Evolutionary conservation across 2,888 invertebrate species (phyloP), one percentile per base, ranked within the genome.

Genomic region (Agrochola circellaris): DNA sequence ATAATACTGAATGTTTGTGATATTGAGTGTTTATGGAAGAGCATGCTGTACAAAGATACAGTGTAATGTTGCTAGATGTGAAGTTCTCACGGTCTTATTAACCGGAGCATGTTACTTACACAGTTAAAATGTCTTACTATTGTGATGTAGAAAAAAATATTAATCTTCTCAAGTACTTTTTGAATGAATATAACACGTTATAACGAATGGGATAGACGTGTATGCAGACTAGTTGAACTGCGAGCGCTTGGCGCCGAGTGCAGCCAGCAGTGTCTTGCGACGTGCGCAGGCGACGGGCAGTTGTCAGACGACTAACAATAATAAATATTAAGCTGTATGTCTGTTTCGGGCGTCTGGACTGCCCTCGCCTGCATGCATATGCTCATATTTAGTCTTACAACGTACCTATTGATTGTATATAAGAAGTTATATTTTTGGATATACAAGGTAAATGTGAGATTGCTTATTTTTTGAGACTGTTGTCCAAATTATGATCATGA

Each of bases 391-490:
- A 83, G 61, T 77, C 67, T 84, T 67, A 77, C 75, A 70, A 79
- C 72, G 78, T 82, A 84, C 71, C 77, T 89, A 84, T 87, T 88
- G 82, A 92, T 87, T 94, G 93, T 95, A 94, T 87, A 94, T 94
- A 95, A 93, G 91, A 94, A 91, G 91, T 85, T 94, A 94, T 95
- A 95, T 95, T 95, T 95, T 95, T 95, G 94, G 93, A 95, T 93
- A 92, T 93, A 93, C 91, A 91, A 92, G 89, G 92, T 89, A 90
- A 91, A 92, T 91, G 90, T 92, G 91, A 92, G 92, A 93, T 91
- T 90, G 91, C 90, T 94, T 96, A 95, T 95, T 96, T 96, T 96
- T 96, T 94, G 95, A 96, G 95, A 96, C 95, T 96, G 94, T 95
- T 95, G 94, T 95, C 95, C 93, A 94, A 95, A 95, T 94, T 93